These are phyloP conservation scores for Aphidius gifuensis DNA, from an alignment of 1,140 invertebrate genomes.

Conservation along the genomic window DNA sequence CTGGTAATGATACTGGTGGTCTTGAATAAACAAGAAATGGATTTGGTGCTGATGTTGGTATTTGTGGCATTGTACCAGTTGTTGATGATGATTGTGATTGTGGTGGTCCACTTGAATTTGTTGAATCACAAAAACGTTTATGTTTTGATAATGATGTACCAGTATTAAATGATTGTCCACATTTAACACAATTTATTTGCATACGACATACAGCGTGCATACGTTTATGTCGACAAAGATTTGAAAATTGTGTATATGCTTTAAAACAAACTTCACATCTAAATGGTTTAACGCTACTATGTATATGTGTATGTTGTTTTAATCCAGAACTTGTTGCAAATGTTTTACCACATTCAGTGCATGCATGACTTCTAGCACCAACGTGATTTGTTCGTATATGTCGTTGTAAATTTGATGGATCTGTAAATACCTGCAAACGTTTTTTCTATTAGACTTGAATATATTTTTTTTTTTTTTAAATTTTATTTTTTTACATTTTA, in stretches of 20 bases:
- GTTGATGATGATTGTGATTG: conserved; percentile 49
- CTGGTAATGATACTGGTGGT: conserved; percentile 41
- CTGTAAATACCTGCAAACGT: conserved; percentile 77
- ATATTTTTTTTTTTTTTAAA: conserved; percentile 19
- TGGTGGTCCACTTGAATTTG: conserved; percentile 52
- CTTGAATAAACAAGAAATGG: conserved; percentile 69
- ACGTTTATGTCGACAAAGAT: conserved; percentile 97
- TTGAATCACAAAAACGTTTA: conserved; percentile 79
- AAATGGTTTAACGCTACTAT: conserved; percentile 97
- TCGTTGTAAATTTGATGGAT: conserved; percentile 92
- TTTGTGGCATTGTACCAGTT: conserved; percentile 51
- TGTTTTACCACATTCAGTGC: conserved; percentile 96
- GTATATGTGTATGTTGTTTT: conserved; percentile 99
- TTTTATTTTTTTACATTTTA: background rate
- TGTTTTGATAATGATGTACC: conserved; percentile 81
- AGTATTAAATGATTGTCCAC: conserved; percentile 86
- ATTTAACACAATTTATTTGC: conserved; percentile 89
- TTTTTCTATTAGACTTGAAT: conserved; percentile 49
- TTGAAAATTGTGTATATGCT: conserved; percentile 99
- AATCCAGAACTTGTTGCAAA: conserved; percentile 96
- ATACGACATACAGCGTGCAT: conserved; percentile 93
- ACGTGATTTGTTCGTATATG: conserved; percentile 93
- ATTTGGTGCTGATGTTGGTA: conserved; percentile 57
- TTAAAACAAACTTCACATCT: conserved; percentile 89
- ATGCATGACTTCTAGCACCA: conserved; percentile 90